Base-by-base conservation (phyloP, 1,140 invertebrate species). In the Bicyclus anynana region DNA sequence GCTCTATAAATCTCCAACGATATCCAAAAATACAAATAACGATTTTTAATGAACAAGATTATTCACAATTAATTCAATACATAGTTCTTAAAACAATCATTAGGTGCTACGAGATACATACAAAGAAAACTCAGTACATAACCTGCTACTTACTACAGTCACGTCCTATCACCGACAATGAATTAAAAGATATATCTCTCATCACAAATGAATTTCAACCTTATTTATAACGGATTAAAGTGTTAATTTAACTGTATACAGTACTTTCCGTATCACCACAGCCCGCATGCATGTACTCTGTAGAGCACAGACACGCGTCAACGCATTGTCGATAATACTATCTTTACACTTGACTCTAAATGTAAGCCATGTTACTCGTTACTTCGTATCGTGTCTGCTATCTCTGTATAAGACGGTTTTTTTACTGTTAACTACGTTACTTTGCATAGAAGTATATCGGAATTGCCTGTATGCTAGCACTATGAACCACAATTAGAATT, bases 321-420 rank as follows among this genome's bases (percentile, higher is more conserved):
- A 33, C 68, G 80, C 65, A 73, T 74, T 54, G 54, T 65, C 77
- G 84, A 87, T 87, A 87, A 59, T 56, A 62, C 49, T 87, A 83
- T 82, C 77, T 72, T 58, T 82, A 77, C 81, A 87, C 83, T 87
- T 87, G 83, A 81, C 77, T 81, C 64, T 71, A 68, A 72, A 73
- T 67, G 60, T 77, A 49, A 70, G 58, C 35, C 57, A 59, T 53
- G 53, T 53, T 47, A 65, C 50, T 46, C 29, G 46, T 52, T 55
- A 7, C 21, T 47, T 26, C 44, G 9, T 47, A 47, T 47, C 44
- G 44, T 20, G 1, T 26, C n/a, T 27, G 20, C 23, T 26, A 47
- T 27, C 23, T 47, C 3, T 26, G 0, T 21, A 7, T 26, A 47
- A 47, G 44, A 47, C 44, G 27, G 44, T 47, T 47, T 26, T 26